These are phyloP conservation scores for Caranx melampygus DNA, from an alignment of 2,113 vertebrate species.

Conservation along the genomic window DNA sequence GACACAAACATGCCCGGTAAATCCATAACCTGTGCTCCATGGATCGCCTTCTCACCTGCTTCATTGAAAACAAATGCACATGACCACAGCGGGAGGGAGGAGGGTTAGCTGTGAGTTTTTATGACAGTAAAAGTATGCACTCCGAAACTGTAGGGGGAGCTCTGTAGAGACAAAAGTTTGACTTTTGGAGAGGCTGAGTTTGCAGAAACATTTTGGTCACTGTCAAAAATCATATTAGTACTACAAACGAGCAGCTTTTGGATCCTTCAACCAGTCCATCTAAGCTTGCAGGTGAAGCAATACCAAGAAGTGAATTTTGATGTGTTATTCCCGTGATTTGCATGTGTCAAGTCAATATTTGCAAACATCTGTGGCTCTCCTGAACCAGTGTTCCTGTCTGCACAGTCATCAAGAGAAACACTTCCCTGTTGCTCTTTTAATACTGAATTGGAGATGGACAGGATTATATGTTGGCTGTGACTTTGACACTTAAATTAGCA, in stretches of 20 bases:
- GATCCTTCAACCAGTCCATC: not conserved
- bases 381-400: slow-evolving; percentile 8
- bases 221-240: too few species aligned
- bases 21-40: too few species aligned
- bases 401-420: slow-evolving; percentile 34
- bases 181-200: too few species aligned
- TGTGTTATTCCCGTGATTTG: not conserved
- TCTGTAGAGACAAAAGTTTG: too few species aligned
- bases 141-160: too few species aligned
- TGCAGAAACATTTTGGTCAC: too few species aligned
- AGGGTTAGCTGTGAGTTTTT: too few species aligned
- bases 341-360: not conserved
- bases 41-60: too few species aligned
- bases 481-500: slow-evolving; percentile 49
- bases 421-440: slow-evolving; percentile 13
- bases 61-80: too few species aligned
- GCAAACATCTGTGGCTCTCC: not conserved
- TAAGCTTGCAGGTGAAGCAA: not conserved
- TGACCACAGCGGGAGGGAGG: too few species aligned
- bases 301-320: not conserved
- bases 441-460: slow-evolving; percentile 23
- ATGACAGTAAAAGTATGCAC: too few species aligned
- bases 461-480: slow-evolving; percentile 35
- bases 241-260: not conserved
- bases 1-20: too few species aligned